Evolutionary conservation across 2,797 vertebrate species (phyloP), one percentile per base, ranked within the genome.

Genomic region (Furcifer pardalis): DNA sequence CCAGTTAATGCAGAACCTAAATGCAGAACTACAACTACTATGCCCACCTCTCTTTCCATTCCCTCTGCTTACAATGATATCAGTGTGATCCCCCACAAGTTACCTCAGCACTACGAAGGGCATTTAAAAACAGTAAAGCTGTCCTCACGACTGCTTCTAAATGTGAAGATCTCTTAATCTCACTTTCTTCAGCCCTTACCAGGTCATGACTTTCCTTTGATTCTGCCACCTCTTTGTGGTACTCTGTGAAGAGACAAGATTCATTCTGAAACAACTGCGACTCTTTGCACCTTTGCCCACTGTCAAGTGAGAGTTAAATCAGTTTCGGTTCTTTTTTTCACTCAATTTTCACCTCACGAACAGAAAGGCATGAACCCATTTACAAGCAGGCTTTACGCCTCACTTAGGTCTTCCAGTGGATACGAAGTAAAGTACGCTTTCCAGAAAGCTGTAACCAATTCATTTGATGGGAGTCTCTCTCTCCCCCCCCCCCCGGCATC

Each of bases 291-390:
- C 62, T 75, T n/a, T 42, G 35, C 10, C 37, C 68, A 66, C 9
- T 17, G 49, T 19, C 37, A 74, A 40, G 15, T n/a, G 19, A 27
- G 35, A 66, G 44, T 30, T 46, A 83, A 73, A 77, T 27, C 63
- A 27, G 49, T 79, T 83, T 75, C 79, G n/a, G 17, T 81, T 86
- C 32, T 49, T 25, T 86, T 44, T 37, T 37, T 60, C n/a, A 32
- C 37, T 77, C 25, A 46, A 21, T 69, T 52, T 52, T 77, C 46
- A 74, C 62, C 27, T 66, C 32, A 7, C 2, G 8, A 9, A 44
- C 5, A 68, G 13, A 59, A 73, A 49, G 5, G 69, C 37, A 23
- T 82, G n/a, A 52, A 46, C n/a, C 63, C 35, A 59, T n/a, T 63
- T 62, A 62, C 32, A 71, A 62, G 17, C 19, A 60, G 4, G 46